These are phyloP conservation scores for Zosterops pallidus DNA, from an alignment of 2,113 vertebrate species.

Conservation along the genomic window DNA sequence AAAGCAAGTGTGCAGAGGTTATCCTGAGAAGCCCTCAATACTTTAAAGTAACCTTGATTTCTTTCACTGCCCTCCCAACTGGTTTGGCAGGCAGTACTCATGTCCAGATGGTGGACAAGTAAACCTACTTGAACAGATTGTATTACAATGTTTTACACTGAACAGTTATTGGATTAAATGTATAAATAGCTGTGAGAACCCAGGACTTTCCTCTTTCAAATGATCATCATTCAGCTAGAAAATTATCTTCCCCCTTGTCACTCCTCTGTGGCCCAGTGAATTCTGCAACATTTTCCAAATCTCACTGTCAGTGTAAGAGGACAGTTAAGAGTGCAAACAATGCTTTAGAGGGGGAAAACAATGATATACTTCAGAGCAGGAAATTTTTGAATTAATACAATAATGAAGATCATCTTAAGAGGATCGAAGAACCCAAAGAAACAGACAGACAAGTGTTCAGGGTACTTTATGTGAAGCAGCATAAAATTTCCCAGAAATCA, in stretches of 20 bases:
- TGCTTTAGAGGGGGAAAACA: background rate
- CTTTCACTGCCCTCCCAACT: background rate
- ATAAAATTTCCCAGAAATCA: background rate
- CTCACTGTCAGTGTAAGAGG: background rate
- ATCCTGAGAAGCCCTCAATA: background rate
- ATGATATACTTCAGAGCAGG: background rate
- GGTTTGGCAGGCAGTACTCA: background rate
- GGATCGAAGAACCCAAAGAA: background rate
- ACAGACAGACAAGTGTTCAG: background rate
- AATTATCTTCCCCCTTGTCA: background rate
- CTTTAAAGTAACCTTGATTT: slow-evolving; percentile 26
- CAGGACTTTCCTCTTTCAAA: background rate
- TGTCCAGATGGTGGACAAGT: slow-evolving; percentile 41
- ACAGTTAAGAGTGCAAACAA: background rate
- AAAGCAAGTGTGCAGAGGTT: background rate
- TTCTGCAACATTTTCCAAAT: background rate
- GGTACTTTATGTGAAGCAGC: background rate
- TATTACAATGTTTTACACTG: slow-evolving; percentile 2
- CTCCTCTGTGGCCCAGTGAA: background rate
- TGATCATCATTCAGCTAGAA: background rate
- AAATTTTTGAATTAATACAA: background rate
- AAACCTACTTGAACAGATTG: slow-evolving; percentile 41
- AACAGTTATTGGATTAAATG: slow-evolving; percentile 35
- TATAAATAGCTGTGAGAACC: slow-evolving; percentile 38
- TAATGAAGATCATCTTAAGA: background rate